A percentile compares a stretch with the other conserved stretches of the same genome.
These are phyloP conservation scores for Larimichthys crocea DNA, from an alignment of 2,113 vertebrate species.

Conservation along the genomic window DNA sequence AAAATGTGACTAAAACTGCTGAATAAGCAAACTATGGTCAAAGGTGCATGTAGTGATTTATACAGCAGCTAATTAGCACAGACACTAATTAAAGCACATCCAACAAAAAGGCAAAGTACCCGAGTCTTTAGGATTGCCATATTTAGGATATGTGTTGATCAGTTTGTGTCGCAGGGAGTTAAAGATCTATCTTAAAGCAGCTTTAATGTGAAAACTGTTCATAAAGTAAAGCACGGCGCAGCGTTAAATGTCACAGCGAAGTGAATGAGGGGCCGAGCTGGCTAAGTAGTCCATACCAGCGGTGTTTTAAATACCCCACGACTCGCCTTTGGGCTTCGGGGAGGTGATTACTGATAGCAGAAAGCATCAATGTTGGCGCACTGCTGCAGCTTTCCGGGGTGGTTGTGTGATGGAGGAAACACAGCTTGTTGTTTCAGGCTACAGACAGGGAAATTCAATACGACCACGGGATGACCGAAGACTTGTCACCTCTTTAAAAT, in stretches of 20 bases:
- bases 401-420: constrained; percentile 27
- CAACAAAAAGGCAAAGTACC: background rate
- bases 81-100: background rate
- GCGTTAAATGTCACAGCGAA: constrained; percentile 41
- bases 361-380: constrained; percentile 42
- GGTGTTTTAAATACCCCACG: constrained; percentile 31
- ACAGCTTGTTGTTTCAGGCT: constrained; percentile 53
- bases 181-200: background rate
- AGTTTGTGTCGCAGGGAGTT: background rate
- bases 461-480: constrained; percentile 41
- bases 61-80: background rate
- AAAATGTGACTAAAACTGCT: background rate
- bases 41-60: background rate
- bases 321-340: constrained; percentile 23
- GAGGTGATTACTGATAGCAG: constrained; percentile 47
- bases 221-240: constrained; percentile 4
- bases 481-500: constrained; percentile 78
- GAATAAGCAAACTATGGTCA: background rate
- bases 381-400: constrained; percentile 14
- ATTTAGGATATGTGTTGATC: background rate
- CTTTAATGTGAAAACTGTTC: background rate
- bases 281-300: constrained; percentile 9
- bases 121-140: background rate
- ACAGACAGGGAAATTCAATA: constrained; percentile 61
- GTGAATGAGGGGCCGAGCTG: constrained; percentile 30